Conservation (phyloP, 2,797 vertebrate species). For the Ambastaia sidthimunki region DNA sequence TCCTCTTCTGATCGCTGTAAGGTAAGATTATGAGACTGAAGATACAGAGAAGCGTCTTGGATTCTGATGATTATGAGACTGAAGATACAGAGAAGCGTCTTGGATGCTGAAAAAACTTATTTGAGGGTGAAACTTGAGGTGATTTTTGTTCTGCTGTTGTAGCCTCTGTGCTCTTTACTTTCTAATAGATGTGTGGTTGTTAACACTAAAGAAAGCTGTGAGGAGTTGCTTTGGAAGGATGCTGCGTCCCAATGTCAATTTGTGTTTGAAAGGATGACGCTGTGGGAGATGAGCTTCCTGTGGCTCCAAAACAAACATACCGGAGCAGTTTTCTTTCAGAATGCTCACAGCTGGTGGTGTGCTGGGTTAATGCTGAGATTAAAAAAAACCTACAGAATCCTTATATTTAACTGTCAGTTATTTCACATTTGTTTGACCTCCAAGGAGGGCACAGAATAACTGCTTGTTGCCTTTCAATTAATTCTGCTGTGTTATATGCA, state of each 20-base stretch:
- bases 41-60: neutral
- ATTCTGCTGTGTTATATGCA: neutral
- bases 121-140: too few species aligned
- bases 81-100: neutral
- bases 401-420: conserved; percentile 29
- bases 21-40: conserved; percentile 19
- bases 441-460: conserved; percentile 5
- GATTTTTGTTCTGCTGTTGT: neutral
- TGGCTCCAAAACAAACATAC: conserved; percentile 43
- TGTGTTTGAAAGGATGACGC: conserved; percentile 13
- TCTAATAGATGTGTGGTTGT: neutral
- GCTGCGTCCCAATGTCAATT: neutral
- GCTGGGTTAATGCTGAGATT: conserved; percentile 34
- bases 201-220: conserved; percentile 2
- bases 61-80: neutral
- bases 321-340: conserved; percentile 18
- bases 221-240: neutral
- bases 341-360: conserved; percentile 37
- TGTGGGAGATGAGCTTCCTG: conserved; percentile 37
- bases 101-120: neutral
- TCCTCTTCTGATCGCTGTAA: neutral
- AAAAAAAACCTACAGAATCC: conserved; percentile 2
- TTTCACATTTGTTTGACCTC: conserved; percentile 2
- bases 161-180: neutral
- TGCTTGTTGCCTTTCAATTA: conserved; percentile 11